These are phyloP conservation scores for Caranx ignobilis DNA, from an alignment of 2,113 vertebrate species.

Conservation along the genomic window DNA sequence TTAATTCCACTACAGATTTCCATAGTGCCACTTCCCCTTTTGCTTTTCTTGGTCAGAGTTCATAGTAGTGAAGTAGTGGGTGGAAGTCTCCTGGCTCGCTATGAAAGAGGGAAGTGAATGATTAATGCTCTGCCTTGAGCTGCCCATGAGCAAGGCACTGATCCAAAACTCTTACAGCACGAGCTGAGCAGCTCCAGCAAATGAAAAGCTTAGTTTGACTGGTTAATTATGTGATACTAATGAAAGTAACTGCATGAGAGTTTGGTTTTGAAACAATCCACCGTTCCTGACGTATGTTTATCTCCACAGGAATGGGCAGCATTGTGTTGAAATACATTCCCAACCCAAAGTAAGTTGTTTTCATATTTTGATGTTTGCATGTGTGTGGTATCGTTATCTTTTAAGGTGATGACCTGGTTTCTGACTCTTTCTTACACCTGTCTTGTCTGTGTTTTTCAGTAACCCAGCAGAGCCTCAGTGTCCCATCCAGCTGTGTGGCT, in stretches of 20 bases:
- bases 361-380: not conserved
- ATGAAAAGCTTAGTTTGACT: not conserved
- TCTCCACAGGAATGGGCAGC: conserved; percentile 91
- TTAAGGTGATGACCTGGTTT: not conserved
- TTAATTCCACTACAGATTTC: not conserved
- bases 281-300: not conserved
- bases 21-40: not conserved
- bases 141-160: conserved; percentile 50
- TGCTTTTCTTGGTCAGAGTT: not conserved
- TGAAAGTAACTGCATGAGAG: not conserved
- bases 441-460: conserved; percentile 71
- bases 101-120: conserved; percentile 24
- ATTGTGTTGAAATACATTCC: conserved; percentile 94
- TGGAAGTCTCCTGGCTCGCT: not conserved
- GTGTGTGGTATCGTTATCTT: not conserved
- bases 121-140: not conserved
- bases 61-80: not conserved
- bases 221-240: not conserved
- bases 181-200: not conserved
- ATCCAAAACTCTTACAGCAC: conserved; percentile 10
- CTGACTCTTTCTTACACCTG: not conserved
- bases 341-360: conserved; percentile 88
- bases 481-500: conserved; percentile 94
- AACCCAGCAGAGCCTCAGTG: conserved; percentile 90
- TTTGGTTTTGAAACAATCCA: not conserved